Base-by-base conservation (phyloP, 2,113 vertebrate species). In the Serilophus lunatus region DNA sequence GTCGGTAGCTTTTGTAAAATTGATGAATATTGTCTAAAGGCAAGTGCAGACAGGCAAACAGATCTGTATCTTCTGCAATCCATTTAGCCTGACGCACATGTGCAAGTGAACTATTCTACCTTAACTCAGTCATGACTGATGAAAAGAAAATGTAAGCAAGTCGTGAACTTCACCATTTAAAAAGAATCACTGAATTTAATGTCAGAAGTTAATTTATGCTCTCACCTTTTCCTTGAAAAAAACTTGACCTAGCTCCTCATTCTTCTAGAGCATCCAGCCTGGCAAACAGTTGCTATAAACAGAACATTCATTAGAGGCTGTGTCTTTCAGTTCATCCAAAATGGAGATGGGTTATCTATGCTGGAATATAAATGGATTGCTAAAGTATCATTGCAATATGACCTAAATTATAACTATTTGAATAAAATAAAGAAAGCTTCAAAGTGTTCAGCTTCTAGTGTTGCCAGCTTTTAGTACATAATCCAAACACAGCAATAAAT, bases 1-100 rank as follows among this genome's bases (percentile, higher is more conserved):
- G 96, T 89, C 85, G 65, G 97, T 95, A 96, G 95, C 97, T 98
- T 98, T 97, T 94, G 96, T 97, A 97, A 97, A 98, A 97, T 94
- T 98, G 97, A 98, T 98, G 97, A 97, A 98, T 98, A 97, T 97
- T 96, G 97, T 98, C 97, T 97, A 97, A 98, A 97, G 97, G 96
- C 97, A 97, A 98, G 98, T 97, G 98, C 97, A 97, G 98, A 98
- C 98, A 98, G 97, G 97, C 96, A 94, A 98, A 97, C 95, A 96
- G 98, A 98, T 98, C 97, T 95, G 97, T 98, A 98, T 98, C 97
- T 98, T 94, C 97, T 88, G 96, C 96, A 96, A 98, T 98, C 97
- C 97, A 98, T 98, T 98, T 97, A 98, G 97, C 93, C 71, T 94
- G 97, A 97, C 72, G 76, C 95, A 89, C 96, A 86, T 1, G 66